Evolutionary conservation across 1,140 invertebrate species (phyloP), one percentile per base, ranked within the genome.

Genomic region (Drosophila nigromelanica): DNA sequence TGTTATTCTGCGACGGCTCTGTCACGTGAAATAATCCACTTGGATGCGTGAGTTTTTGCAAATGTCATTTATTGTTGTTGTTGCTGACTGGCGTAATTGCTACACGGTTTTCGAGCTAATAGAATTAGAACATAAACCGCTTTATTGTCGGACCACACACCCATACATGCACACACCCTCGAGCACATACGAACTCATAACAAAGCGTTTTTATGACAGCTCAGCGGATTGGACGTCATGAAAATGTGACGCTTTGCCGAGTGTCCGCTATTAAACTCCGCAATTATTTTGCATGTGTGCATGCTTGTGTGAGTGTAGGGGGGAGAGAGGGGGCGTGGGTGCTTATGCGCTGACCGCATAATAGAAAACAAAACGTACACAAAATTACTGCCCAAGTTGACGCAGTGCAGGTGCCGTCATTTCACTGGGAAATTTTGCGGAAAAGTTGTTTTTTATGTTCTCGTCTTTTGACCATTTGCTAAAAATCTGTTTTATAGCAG

Each of bases 91-190:
- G 30, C 51, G 68, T 82, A 82, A 82, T 87, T 86, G 75, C 75
- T 87, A 76, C 78, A 82, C 78, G 72, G 71, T 68, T 72, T 77
- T 77, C 67, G 48, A 66, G 71, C 82, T 86, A 86, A 86, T 86
- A 86, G 82, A 86, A 86, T 86, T 86, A 87, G 82, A 82, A 61
- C 78, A 86, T 86, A 86, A 86, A 86, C 82, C 78, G 75, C 82
- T 86, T 86, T 82, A 87, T 86, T 78, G 78, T 70, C 78, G 52
- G 78, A 69, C 63, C 14, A 48, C 55, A 66, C 48, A 58, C 39
- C 21, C 27, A 40, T 33, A 40, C 43, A n/a, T 54, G 59, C 15
- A 47, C 37, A 27, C 30, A n/a, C 35, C 15, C 4, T 42, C 47
- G 45, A 30, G 40, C 47, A 55, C 42, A 43, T 11, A 42, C 58